These are phyloP conservation scores for Upupa epops DNA, from an alignment of 2,113 vertebrate genomes.

Conservation along the genomic window DNA sequence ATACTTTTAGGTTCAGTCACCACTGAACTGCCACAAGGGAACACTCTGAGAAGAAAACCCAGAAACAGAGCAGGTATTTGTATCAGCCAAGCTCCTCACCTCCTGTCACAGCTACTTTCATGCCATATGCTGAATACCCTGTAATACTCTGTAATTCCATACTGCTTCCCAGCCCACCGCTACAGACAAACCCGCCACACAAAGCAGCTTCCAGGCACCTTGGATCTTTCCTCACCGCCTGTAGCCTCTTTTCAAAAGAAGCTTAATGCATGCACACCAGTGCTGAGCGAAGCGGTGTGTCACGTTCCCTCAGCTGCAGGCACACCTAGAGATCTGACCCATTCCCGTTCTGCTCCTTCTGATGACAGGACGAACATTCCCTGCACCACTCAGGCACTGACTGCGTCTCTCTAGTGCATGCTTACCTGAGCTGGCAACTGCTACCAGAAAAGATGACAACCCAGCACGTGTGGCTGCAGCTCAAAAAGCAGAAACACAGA, in stretches of 20 bases:
- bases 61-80: background rate
- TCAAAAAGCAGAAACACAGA: background rate
- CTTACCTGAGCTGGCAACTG: background rate
- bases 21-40: background rate
- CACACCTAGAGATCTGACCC: background rate
- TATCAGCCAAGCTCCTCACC: background rate
- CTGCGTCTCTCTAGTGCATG: background rate
- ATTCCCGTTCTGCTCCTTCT: background rate
- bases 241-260: background rate
- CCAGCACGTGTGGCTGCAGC: background rate
- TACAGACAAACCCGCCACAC: background rate
- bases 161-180: background rate
- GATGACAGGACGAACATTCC: background rate
- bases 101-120: background rate
- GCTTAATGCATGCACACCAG: background rate
- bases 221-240: background rate
- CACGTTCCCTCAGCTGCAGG: background rate
- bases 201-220: background rate
- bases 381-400: background rate
- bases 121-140: rapidly evolving
- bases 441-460: background rate
- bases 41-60: background rate
- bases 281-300: background rate
- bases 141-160: background rate
- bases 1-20: background rate